Evolutionary conservation across 1,140 invertebrate genomes (phyloP).

Genomic region (Drosophila parabipectinata): DNA sequence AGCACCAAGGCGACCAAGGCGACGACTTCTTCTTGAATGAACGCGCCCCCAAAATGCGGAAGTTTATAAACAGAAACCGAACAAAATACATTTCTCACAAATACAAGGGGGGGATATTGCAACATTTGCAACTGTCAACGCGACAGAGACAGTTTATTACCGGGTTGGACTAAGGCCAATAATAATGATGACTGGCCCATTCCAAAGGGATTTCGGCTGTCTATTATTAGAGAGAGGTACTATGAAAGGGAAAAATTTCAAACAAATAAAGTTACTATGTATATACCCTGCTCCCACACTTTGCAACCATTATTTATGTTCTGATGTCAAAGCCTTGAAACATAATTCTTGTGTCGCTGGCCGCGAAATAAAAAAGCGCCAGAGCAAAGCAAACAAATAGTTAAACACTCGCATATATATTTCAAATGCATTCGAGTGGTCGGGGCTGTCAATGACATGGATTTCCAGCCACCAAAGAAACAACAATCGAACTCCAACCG

Average conservation of each 20-base stretch:
- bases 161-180: conserved; percentile 77
- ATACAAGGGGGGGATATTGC: conserved; percentile 17
- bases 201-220: conserved; percentile 15
- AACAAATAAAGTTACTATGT: not conserved
- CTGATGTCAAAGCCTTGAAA: conserved; percentile 53
- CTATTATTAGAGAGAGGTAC: conserved; percentile 23
- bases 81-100: conserved; percentile 35
- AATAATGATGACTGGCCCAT: conserved; percentile 35
- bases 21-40: conserved; percentile 58
- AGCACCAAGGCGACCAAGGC: conserved; percentile 41
- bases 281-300: conserved; percentile 14
- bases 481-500: conserved; percentile 26
- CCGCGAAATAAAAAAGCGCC: conserved; percentile 16
- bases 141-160: conserved; percentile 67
- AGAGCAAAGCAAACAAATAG: conserved; percentile 57
- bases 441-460: conserved; percentile 76
- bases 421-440: conserved; percentile 29
- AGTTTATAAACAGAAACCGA: conserved; percentile 61
- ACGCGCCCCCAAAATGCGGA: conserved; percentile 73
- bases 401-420: conserved; percentile 40
- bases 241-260: not conserved
- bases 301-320: conserved; percentile 11
- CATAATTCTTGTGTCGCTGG: conserved; percentile 34
- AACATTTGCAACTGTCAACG: conserved; percentile 80
- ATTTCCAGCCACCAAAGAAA: conserved; percentile 57